Evolutionary conservation across 2,888 invertebrate genomes (phyloP), one percentile per base, ranked within the genome.

Genomic region (Lypha dubia): DNA sequence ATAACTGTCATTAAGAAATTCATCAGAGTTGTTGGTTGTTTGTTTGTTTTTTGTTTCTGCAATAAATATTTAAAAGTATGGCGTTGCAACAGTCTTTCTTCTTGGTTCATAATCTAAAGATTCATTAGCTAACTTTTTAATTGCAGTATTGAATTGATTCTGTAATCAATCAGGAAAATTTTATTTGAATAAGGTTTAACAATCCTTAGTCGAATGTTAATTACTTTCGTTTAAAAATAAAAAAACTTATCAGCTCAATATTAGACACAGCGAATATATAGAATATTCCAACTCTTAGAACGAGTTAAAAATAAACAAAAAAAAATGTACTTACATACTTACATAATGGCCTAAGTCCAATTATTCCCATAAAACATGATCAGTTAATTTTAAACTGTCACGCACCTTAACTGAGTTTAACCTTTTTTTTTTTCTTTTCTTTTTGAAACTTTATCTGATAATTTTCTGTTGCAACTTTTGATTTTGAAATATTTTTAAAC

Each of bases 401-500:
- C 73, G 73, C 73, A 79, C 46, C 49, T 60, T 60, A 60, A 28
- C 44, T 41, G 11, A 41, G 20, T 8, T 51, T 6, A 68, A 60
- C 7, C 11, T 73, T 63, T 53, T 74, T 1, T 20, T 13, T 32
- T 41, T n/a, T 41, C n/a, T n/a, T n/a, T n/a, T n/a, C n/a, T n/a
- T 41, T 51, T 56, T n/a, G n/a, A 3, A 9, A 15, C 7, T 38
- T 79, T 13, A 79, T 79, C 79, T 73, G 79, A 79, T 79, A 73
- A 63, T 5, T n/a, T n/a, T 28, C 24, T 65, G 11, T 56, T 65
- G 28, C 8, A 38, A 20, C 49, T 65, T 65, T 49, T 79, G 73
- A 79, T 73, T 73, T 73, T 73, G 38, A 79, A 79, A 79, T 67
- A 79, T 73, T 79, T 79, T 79, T 65, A 73, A 79, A 79, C 79